Conservation (phyloP, 2,113 vertebrate genomes). For the Petrocephalus microphthalmus region DNA sequence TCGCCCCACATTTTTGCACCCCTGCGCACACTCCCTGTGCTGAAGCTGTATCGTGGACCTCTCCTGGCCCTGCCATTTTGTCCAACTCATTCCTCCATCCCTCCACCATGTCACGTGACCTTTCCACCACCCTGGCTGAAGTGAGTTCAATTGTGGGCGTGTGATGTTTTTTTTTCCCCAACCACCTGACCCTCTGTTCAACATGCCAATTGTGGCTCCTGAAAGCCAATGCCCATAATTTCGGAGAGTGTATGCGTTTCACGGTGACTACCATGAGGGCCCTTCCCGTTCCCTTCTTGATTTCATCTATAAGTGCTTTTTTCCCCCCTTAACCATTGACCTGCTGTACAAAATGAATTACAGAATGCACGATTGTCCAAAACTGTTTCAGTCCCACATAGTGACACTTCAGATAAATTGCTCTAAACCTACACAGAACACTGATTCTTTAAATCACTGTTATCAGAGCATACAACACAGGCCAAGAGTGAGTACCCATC, state of each 20-base stretch:
- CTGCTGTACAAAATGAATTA: background rate
- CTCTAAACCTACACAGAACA: background rate
- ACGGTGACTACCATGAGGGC: background rate
- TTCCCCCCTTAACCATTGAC: background rate
- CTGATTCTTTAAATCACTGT: conserved; percentile 4
- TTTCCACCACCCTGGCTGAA: background rate
- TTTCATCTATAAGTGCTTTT: background rate
- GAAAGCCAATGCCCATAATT: background rate
- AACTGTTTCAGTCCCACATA: background rate
- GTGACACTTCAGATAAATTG: background rate
- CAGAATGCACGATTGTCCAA: background rate
- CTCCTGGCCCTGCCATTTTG: background rate
- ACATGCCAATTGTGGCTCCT: background rate
- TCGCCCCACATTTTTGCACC: background rate
- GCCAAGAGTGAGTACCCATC: background rate
- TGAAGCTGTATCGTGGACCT: background rate
- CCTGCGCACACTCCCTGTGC: background rate
- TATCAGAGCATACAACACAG: background rate
- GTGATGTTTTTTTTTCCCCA: background rate
- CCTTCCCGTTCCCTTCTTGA: background rate
- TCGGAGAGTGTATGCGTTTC: background rate
- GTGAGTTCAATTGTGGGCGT: background rate
- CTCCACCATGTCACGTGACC: background rate
- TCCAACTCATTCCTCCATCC: background rate
- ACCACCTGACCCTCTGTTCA: background rate